Base-by-base conservation (phyloP, 2,797 vertebrate species). In the Rhynchonycteris naso region DNA sequence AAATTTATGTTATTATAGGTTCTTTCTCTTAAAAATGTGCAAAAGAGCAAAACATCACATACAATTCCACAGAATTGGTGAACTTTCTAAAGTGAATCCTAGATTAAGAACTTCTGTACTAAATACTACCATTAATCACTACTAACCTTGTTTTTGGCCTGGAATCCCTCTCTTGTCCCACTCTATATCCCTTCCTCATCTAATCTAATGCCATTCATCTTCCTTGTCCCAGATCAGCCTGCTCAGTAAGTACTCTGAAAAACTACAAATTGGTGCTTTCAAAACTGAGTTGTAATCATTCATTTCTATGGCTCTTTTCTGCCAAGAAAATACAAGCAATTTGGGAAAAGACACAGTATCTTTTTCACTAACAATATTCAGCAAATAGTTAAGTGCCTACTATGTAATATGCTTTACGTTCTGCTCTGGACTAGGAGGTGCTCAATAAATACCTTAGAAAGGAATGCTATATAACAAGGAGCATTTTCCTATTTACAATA, bases 401-500 rank as follows among this genome's bases (percentile, higher is more conserved):
- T 74, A 72, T 47, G 10, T 18, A 80, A 87, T 52, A 52, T 54
- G 8, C 59, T 90, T 81, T 74, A 91, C 72, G 33, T 68, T 89
- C 43, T 79, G 38, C 47, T 83, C n/a, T 58, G 33, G 10, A 43
- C 24, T 84, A 81, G 22, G 2, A 89, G 30, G 26, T 88, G 33
- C 43, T 84, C 81, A 76, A 52, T 72, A 89, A 90, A 66, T 43
- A 84, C 12, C 26, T 68, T 50, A 84, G 22, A 88, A 87, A 90
- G 88, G 35, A 65, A 93, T 28, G 22, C 11, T 38, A n/a, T 18
- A 68, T 5, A 26, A 19, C 21, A 58, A 81, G 18, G 4, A 88
- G 8, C 50, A 19, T 56, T 79, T 88, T 68, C 28, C 74, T 66
- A 90, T 76, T 87, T 26, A 50, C 22, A 76, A 75, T 18, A 7